Evolutionary conservation across 2,888 invertebrate genomes (phyloP).

Genomic region (Lochmaea capreae): DNA sequence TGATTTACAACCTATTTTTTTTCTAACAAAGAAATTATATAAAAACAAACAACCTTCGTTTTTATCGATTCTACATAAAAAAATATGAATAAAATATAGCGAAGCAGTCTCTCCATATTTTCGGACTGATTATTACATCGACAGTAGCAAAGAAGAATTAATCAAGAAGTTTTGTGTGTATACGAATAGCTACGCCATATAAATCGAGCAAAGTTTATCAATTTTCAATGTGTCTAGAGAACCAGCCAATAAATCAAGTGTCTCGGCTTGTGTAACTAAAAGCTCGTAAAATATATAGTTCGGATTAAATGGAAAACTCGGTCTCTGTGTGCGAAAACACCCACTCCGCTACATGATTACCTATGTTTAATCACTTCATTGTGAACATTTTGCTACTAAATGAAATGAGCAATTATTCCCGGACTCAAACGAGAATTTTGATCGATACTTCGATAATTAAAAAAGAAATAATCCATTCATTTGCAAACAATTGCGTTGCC

Average conservation of each 20-base stretch:
- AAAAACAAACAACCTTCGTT: no score
- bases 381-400: slow-evolving; percentile 16
- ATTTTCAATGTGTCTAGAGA: slow-evolving; percentile 44
- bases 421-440: not conserved
- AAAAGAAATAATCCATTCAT: not conserved
- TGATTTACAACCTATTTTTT: no score
- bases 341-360: slow-evolving; percentile 30
- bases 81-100: slow-evolving; percentile 17
- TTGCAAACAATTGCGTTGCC: not conserved
- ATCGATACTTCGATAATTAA: not conserved
- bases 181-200: slow-evolving; percentile 19
- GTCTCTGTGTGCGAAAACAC: slow-evolving; percentile 36
- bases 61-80: no score
- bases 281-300: slow-evolving; percentile 58
- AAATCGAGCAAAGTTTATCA: slow-evolving; percentile 39
- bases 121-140: slow-evolving; percentile 5
- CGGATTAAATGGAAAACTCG: slow-evolving; percentile 52
- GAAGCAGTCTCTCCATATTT: not conserved
- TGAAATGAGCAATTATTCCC: slow-evolving; percentile 20
- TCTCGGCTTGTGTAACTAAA: slow-evolving; percentile 59
- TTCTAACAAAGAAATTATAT: no score
- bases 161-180: slow-evolving; percentile 33
- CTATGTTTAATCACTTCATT: slow-evolving; percentile 30
- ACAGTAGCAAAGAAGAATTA: slow-evolving; percentile 23
- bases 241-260: slow-evolving; percentile 54